Conservation (phyloP, 2,797 vertebrate genomes). For the Mareca penelope region DNA sequence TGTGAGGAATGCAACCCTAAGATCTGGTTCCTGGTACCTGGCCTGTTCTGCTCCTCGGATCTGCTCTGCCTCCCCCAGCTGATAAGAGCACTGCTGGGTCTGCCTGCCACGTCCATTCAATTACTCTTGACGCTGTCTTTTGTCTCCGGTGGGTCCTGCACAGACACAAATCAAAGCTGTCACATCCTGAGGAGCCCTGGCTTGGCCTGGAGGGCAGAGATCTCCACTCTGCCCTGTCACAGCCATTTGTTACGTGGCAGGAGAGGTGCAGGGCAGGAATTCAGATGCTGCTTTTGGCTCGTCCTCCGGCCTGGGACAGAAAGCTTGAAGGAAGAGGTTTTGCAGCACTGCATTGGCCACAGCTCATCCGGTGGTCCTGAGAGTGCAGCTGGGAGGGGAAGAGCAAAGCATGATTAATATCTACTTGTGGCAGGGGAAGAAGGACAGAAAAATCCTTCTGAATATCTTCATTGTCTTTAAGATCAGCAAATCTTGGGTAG, state of each 20-base stretch:
- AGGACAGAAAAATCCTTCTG: neutral
- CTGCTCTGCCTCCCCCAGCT: conserved; percentile 44
- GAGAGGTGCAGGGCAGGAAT: neutral
- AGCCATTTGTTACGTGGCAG: neutral
- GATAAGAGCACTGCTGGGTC: conserved; percentile 56
- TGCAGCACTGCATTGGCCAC: neutral
- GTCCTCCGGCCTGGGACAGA: accelerated
- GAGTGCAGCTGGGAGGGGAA: neutral
- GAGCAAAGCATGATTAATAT: neutral
- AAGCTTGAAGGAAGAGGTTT: neutral
- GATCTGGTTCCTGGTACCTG: conserved; percentile 74
- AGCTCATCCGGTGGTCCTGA: conserved; percentile 22
- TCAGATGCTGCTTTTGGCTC: neutral
- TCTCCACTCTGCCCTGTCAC: conserved; percentile 12
- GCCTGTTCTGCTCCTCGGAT: conserved; percentile 13
- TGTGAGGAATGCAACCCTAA: conserved; percentile 77
- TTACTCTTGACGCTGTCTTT: conserved; percentile 22
- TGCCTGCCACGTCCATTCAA: neutral
- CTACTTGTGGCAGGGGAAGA: neutral
- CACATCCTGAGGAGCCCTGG: neutral
- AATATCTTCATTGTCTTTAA: neutral
- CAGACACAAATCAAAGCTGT: conserved; percentile 37
- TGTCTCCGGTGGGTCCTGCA: neutral
- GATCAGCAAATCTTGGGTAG: neutral
- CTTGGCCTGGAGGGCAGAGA: neutral